Evolutionary conservation across 2,113 vertebrate species (phyloP).

Genomic region (Cranoglanis bouderius): DNA sequence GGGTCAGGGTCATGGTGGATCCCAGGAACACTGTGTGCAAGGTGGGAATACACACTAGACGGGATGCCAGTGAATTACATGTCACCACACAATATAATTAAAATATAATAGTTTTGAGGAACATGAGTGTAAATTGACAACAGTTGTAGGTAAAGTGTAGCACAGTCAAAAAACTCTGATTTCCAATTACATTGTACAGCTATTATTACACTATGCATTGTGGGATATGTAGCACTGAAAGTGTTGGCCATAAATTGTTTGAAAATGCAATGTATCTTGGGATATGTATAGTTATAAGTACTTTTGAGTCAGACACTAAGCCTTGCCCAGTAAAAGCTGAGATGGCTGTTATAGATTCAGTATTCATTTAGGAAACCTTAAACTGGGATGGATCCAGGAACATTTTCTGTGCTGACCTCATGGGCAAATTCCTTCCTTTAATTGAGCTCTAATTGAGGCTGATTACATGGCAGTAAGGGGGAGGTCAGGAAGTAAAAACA

Average conservation of each 20-base stretch:
- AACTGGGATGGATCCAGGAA: conserved; percentile 59
- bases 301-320: not conserved
- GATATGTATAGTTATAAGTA: not conserved
- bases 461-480: conserved; percentile 67
- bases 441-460: conserved; percentile 68
- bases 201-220: not conserved
- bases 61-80: not conserved
- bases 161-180: not conserved
- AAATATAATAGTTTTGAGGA: not conserved
- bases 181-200: not conserved
- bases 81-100: not conserved
- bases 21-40: not conserved
- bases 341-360: conserved; percentile 50
- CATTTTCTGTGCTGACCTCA: conserved; percentile 62
- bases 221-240: not conserved
- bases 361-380: conserved; percentile 61
- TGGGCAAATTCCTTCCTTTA: conserved; percentile 65
- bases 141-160: not conserved
- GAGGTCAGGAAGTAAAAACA: conserved; percentile 48
- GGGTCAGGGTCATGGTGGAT: not conserved
- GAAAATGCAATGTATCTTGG: too few relatives aligned
- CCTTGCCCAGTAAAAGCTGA: not conserved
- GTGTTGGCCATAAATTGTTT: not conserved
- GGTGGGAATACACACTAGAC: not conserved
- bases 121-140: not conserved